A percentile compares a stretch with the other conserved stretches of the same genome.
These are phyloP conservation scores for Pammene aurita DNA, from an alignment of 2,888 invertebrate species.

Conservation along the genomic window DNA sequence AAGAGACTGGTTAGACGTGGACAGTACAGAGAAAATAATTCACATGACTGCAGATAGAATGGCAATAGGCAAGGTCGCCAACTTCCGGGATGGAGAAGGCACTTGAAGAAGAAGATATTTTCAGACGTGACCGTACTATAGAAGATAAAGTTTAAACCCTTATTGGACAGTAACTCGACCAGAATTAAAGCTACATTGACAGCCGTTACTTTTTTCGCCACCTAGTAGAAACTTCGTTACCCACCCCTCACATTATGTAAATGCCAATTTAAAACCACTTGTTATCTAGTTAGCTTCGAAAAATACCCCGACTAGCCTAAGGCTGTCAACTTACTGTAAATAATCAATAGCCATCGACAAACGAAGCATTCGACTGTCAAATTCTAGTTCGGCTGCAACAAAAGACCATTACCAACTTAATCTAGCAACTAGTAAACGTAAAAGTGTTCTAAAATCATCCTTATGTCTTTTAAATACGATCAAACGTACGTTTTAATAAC, in stretches of 20 bases:
- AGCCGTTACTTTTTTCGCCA: constrained; percentile 21
- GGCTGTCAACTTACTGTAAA: constrained; percentile 72
- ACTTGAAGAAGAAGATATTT: too few relatives aligned
- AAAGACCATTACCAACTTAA: constrained; percentile 56
- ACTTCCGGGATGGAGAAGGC: too few relatives aligned
- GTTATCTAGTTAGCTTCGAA: constrained; percentile 82
- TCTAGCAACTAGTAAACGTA: constrained; percentile 33
- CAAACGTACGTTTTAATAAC: background rate
- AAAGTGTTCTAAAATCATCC: constrained; percentile 41
- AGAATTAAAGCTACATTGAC: constrained; percentile 18
- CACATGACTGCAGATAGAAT: too few relatives aligned
- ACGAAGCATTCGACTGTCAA: constrained; percentile 82
- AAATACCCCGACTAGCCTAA: constrained; percentile 79
- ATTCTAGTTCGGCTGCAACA: constrained; percentile 77
- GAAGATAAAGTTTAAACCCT: background rate
- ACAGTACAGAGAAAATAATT: too few relatives aligned
- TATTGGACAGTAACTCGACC: background rate
- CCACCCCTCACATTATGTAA: constrained; percentile 72
- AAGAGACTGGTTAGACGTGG: too few relatives aligned
- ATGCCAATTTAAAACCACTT: constrained; percentile 83
- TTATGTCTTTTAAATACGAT: constrained; percentile 40
- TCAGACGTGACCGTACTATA: too few relatives aligned
- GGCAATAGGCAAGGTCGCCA: too few relatives aligned
- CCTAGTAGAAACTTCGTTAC: constrained; percentile 48
- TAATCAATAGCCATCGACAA: constrained; percentile 83